phyloP scores from a whole-genome alignment of 2,113 vertebrate species.

The Oryzias curvinotus region DNA sequence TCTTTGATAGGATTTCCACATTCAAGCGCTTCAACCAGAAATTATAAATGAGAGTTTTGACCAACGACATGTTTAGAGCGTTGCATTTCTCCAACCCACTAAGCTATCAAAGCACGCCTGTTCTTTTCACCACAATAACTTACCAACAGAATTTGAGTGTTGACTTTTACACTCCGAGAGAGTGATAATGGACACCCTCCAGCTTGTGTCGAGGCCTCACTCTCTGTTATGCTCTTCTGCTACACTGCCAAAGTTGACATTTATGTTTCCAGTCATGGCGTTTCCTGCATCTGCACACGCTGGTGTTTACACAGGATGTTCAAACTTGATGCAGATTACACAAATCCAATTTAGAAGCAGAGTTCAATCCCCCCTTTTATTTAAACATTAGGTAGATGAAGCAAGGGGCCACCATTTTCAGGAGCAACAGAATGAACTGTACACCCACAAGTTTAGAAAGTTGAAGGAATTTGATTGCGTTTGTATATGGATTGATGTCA shows the following conservation, averaged over 20 bases:
- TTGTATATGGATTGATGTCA: slow-evolving; percentile 60
- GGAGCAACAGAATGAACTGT: slow-evolving; percentile 49
- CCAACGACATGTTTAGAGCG: no score
- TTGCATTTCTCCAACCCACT: no score
- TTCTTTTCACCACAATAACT: not conserved
- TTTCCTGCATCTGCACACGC: slow-evolving; percentile 74
- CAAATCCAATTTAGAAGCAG: slow-evolving; percentile 74
- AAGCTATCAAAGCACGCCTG: not conserved
- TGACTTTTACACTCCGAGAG: slow-evolving; percentile 26
- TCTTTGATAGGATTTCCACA: slow-evolving; percentile 5
- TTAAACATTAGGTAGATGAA: slow-evolving; percentile 63
- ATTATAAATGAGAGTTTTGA: not conserved
- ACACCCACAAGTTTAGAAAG: slow-evolving; percentile 53
- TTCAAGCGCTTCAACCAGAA: not conserved
- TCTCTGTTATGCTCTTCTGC: slow-evolving; percentile 56
- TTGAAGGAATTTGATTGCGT: slow-evolving; percentile 58
- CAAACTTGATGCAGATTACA: slow-evolving; percentile 76
- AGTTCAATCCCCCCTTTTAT: slow-evolving; percentile 73
- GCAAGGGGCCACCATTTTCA: slow-evolving; percentile 55
- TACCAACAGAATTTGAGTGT: not conserved
- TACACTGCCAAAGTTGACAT: slow-evolving; percentile 72
- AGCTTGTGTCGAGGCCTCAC: slow-evolving; percentile 31
- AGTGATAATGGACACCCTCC: slow-evolving; percentile 61
- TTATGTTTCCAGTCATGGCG: slow-evolving; percentile 65
- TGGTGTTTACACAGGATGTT: slow-evolving; percentile 77